These are phyloP conservation scores for Hirtodrosophila duncani DNA, from an alignment of 2,888 invertebrate species.

Conservation along the genomic window DNA sequence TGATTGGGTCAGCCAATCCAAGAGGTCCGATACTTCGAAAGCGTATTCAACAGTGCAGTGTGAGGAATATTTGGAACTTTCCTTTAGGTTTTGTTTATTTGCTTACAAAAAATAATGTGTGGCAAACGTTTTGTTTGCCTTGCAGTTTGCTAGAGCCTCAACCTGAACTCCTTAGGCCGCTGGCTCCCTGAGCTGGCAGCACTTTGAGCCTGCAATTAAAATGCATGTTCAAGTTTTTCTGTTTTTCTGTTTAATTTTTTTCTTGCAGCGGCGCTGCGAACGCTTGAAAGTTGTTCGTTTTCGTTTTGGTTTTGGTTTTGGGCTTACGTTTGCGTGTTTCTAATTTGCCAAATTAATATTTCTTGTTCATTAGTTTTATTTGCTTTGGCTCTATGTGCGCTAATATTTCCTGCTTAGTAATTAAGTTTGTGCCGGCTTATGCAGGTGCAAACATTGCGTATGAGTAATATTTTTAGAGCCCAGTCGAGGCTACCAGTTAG, in stretches of 20 bases:
- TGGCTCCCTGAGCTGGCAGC: constrained; percentile 8
- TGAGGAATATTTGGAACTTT: no score
- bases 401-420: constrained; percentile 67
- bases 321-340: constrained; percentile 34
- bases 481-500: constrained; percentile 6
- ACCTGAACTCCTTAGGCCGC: no score
- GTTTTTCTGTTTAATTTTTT: constrained; percentile 29
- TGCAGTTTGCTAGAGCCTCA: constrained; percentile 33
- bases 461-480: constrained; percentile 44
- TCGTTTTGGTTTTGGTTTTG: constrained; percentile 7
- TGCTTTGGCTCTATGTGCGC: constrained; percentile 48
- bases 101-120: no score
- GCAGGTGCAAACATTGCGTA: constrained; percentile 61
- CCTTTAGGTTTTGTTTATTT: no score
- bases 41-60: no score
- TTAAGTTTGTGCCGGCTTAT: constrained; percentile 42
- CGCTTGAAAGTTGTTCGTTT: constrained; percentile 38
- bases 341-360: constrained; percentile 60
- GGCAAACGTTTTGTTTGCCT: constrained; percentile 57
- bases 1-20: no score
- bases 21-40: no score
- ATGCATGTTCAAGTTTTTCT: constrained; percentile 65
- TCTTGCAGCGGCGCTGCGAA: constrained; percentile 5
- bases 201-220: constrained; percentile 59
- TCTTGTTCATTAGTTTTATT: constrained; percentile 69